phyloP scores from a whole-genome alignment of 2,888 invertebrate species.

The Perdita meconis region DNA sequence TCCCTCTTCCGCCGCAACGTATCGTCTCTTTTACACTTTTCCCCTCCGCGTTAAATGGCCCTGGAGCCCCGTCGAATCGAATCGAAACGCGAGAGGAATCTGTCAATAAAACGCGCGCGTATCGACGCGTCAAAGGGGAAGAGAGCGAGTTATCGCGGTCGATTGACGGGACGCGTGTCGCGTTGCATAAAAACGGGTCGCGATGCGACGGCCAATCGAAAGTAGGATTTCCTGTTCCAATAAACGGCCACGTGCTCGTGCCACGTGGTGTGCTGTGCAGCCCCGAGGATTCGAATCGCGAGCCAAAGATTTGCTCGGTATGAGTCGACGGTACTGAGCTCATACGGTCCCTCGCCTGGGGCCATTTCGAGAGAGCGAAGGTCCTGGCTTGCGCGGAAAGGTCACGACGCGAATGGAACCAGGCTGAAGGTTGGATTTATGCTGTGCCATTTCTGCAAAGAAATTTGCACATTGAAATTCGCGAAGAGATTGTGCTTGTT shows the following conservation, averaged over 20 bases:
- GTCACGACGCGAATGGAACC: too few relatives aligned
- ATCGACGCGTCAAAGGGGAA: background rate
- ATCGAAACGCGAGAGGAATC: slow-evolving; percentile 13
- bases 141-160: slow-evolving; percentile 9
- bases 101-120: background rate
- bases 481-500: too few relatives aligned
- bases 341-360: slow-evolving; percentile 43
- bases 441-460: too few relatives aligned
- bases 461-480: too few relatives aligned
- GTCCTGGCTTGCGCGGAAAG: too few relatives aligned
- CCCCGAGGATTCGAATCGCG: slow-evolving; percentile 33
- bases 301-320: slow-evolving; percentile 38
- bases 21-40: background rate
- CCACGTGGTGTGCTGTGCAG: slow-evolving; percentile 40
- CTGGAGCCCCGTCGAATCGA: background rate
- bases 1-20: background rate
- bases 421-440: too few relatives aligned
- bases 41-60: background rate
- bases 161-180: slow-evolving; percentile 29
- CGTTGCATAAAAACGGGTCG: slow-evolving; percentile 6
- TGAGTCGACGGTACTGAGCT: slow-evolving; percentile 38
- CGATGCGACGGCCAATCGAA: slow-evolving; percentile 25
- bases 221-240: slow-evolving; percentile 39
- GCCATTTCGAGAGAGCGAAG: slow-evolving; percentile 29
- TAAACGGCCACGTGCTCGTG: slow-evolving; percentile 56